A percentile compares a stretch with the other conserved stretches of the same genome.
phyloP scores from a whole-genome alignment of 2,113 vertebrate genomes.

The Todiramphus chloris region DNA sequence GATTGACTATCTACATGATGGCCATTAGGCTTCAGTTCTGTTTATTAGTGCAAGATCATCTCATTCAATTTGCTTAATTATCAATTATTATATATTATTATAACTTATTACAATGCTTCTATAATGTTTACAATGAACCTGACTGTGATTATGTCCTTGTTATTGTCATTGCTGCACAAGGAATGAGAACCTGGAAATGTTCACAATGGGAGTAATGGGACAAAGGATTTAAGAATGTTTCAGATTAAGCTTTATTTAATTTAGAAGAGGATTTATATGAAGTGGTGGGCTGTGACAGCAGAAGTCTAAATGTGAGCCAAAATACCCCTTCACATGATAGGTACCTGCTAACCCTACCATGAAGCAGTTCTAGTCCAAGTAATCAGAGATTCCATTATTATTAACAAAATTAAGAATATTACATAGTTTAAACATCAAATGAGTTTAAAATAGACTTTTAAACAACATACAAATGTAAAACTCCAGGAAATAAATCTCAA shows the following conservation, averaged over 20 bases:
- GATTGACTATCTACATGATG: neutral
- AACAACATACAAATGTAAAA: neutral
- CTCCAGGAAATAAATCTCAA: neutral
- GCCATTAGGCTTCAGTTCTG: neutral
- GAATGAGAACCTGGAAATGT: neutral
- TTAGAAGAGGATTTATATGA: neutral
- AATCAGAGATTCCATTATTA: neutral
- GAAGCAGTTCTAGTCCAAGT: neutral
- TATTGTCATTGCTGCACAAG: neutral
- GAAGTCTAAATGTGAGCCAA: neutral
- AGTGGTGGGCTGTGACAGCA: neutral
- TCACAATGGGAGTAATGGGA: neutral
- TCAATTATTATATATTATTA: neutral
- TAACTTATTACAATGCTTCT: neutral
- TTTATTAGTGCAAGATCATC: conserved; percentile 29
- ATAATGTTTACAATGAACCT: neutral
- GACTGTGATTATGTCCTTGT: neutral
- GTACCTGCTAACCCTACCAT: neutral
- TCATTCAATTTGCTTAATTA: conserved; percentile 31
- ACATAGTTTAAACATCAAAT: neutral
- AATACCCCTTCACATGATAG: neutral
- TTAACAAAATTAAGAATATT: neutral
- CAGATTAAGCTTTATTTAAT: neutral
- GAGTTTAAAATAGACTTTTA: neutral
- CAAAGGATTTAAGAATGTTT: neutral